Evolutionary conservation across 2,113 vertebrate species (phyloP), one percentile per base, ranked within the genome.

Genomic region (Arvicanthis niloticus): DNA sequence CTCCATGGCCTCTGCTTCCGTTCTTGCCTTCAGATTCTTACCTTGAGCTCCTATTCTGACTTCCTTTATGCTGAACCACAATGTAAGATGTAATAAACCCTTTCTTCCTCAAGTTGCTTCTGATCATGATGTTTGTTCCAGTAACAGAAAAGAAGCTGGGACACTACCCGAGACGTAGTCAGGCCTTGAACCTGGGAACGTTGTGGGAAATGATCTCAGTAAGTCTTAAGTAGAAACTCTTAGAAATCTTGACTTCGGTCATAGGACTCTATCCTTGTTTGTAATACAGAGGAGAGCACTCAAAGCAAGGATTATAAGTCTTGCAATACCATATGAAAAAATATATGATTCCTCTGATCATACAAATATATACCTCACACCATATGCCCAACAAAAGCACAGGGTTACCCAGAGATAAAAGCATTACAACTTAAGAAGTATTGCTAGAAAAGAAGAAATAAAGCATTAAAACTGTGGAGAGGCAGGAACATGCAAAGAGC

Each of bases 361-460:
- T 3, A 48, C 19, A 16, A 22, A 26, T 10, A 60, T 86, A 8
- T 2, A 4, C 37, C 45, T n/a, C 7, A 60, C 0, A 1, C 29
- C 42, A 17, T 29, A 48, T 88, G 11, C 15, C 60, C 3, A 48
- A 26, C 15, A 7, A 31, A 86, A 48, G 37, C 29, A 10, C 24
- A 70, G 40, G 6, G 19, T 12, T 65, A 56, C 68, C 48, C 31
- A 40, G 16, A 22, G 24, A 53, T 40, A 10, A 58, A 7, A 29
- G 21, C 31, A 15, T 77, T 21, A 77, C 70, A 77, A 65, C 21
- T 62, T 48, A 10, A n/a, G 42, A 45, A 37, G 7, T 60, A 84
- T 37, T 67, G 10, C 11, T 65, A 56, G 26, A 89, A 89, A 86
- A 76, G 72, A 93, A 88, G n/a, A n/a, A 82, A 84, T 48, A 73